Conservation (phyloP, 2,797 vertebrate species). For the Urocyon cinereoargenteus region DNA sequence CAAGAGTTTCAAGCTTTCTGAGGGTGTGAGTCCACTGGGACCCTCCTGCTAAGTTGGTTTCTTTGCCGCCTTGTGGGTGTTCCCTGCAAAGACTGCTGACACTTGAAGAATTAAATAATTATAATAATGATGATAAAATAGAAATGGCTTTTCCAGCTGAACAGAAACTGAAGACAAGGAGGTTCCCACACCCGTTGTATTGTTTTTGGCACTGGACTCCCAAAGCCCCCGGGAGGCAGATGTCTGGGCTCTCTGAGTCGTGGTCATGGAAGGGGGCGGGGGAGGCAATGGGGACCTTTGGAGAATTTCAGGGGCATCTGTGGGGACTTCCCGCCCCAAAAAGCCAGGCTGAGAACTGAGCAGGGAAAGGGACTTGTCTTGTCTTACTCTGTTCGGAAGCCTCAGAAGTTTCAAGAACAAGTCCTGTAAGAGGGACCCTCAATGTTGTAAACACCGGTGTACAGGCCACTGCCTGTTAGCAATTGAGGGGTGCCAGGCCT, state of each 20-base stretch:
- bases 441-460: background rate
- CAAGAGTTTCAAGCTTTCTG: background rate
- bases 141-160: slow-evolving; percentile 80
- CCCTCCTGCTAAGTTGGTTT: slow-evolving; percentile 60
- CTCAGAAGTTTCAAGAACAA: background rate
- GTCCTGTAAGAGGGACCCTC: background rate
- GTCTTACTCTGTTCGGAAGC: background rate
- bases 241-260: slow-evolving; percentile 67
- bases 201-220: slow-evolving; percentile 74
- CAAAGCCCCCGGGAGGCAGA: slow-evolving; percentile 58
- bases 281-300: slow-evolving; percentile 43
- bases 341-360: slow-evolving; percentile 1
- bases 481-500: background rate
- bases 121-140: slow-evolving; percentile 77
- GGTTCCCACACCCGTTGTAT: slow-evolving; percentile 76
- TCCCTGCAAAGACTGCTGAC: slow-evolving; percentile 77
- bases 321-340: slow-evolving; percentile 29
- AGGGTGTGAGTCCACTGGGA: background rate
- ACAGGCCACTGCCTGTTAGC: too few relatives aligned
- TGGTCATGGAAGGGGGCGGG: slow-evolving; percentile 4
- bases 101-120: slow-evolving; percentile 77
- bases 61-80: slow-evolving; percentile 76
- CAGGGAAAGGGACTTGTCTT: background rate
- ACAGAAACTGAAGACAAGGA: slow-evolving; percentile 74
- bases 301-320: slow-evolving; percentile 66